Evolutionary conservation across 2,113 vertebrate species (phyloP), one percentile per base, ranked within the genome.

Genomic region (Rhea americana): DNA sequence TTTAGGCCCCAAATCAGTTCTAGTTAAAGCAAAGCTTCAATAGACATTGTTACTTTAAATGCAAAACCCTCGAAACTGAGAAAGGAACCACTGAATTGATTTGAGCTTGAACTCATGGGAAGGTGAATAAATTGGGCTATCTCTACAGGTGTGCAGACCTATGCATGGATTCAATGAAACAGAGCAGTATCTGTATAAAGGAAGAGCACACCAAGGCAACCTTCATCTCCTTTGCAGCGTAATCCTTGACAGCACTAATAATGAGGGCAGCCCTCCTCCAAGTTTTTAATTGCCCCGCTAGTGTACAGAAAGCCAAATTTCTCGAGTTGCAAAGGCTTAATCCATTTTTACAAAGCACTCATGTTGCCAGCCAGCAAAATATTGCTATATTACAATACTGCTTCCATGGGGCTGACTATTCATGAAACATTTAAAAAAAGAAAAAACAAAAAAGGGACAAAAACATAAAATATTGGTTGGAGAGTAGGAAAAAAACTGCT

Each of bases 301-400:
- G 17, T 24, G 9, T 2, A 62, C 11, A 18, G 4, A 41, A 21
- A 0, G 5, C 5, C 65, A 17, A 3, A 22, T 9, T 51, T 11
- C 28, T 15, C 13, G 20, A 19, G 2, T 5, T 3, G 9, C 0
- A 0, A 55, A 79, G 39, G 8, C 51, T 2, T 7, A 47, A 25
- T 8, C 15, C 7, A 20, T n/a, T 14, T 30, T 39, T 19, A 47
- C 1, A 0, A 66, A 22, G 24, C 1, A 0, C 3, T 9, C 0
- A 0, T 22, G 22, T 12, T 73, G 41, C 12, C 21, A 55, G 22
- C 6, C 9, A 43, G 13, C 18, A 1, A 53, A 62, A 17, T 20
- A 21, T 3, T 3, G 2, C 24, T 26, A 3, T 0, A 17, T 7
- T 18, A 25, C 26, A 59, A 9, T 3, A 7, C 0, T 9, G 16